Conservation (phyloP, 2,797 vertebrate genomes). For the Lepidocolaptes lacrymiger region DNA sequence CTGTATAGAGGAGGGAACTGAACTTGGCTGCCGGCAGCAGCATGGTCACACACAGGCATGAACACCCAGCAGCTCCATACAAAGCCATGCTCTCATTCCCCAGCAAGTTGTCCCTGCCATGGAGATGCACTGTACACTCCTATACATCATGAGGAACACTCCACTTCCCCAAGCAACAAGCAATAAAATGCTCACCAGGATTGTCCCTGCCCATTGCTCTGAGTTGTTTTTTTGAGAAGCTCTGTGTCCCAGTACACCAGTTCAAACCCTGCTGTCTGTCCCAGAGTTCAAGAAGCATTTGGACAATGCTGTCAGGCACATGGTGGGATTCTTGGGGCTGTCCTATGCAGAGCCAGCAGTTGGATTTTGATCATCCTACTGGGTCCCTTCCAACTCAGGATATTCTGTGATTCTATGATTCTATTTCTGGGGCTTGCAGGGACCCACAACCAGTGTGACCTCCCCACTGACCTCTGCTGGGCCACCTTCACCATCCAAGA, state of each 20-base stretch:
- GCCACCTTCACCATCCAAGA: background rate
- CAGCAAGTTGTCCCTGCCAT: background rate
- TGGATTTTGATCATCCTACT: background rate
- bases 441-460: fast-evolving
- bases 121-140: background rate
- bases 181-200: fast-evolving
- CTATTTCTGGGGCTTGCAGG: background rate
- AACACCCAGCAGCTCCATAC: fast-evolving
- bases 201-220: background rate
- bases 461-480: background rate
- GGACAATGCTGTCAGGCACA: background rate
- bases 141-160: fast-evolving
- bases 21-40: background rate
- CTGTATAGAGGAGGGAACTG: background rate
- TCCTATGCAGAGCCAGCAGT: background rate
- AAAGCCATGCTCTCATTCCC: background rate
- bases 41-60: fast-evolving
- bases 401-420: background rate
- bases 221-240: background rate
- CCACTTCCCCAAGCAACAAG: background rate
- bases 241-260: background rate
- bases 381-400: background rate
- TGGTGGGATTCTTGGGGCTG: background rate
- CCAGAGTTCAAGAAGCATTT: background rate
- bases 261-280: background rate